A percentile compares a stretch with the other conserved stretches of the same genome.
Evolutionary conservation across 2,797 vertebrate species (phyloP).

Genomic region (Falco columbarius): DNA sequence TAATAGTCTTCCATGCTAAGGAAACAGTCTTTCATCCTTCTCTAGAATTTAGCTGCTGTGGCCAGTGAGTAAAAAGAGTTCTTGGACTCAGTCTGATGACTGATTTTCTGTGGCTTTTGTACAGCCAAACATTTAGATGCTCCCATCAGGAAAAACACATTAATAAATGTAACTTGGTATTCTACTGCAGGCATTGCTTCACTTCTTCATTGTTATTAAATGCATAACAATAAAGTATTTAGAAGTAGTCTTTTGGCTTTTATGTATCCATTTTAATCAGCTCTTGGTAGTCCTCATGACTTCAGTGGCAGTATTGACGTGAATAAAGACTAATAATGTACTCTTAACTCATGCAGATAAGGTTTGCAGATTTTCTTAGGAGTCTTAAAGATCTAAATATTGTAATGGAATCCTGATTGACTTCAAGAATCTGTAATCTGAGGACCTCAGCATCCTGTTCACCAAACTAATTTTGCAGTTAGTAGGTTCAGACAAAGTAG

Average conservation of each 20-base stretch:
- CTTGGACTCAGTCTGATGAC: neutral
- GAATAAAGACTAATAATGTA: neutral
- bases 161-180: neutral
- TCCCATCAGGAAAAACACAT: neutral
- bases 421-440: neutral
- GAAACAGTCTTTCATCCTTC: neutral
- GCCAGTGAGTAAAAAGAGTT: neutral
- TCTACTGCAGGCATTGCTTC: neutral
- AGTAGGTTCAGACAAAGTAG: neutral
- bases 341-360: neutral
- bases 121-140: neutral
- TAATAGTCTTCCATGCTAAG: neutral
- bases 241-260: neutral
- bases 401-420: neutral
- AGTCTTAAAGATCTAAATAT: neutral
- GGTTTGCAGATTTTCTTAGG: neutral
- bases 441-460: neutral
- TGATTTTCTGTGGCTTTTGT: neutral
- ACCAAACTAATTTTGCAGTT: neutral
- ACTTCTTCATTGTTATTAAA: neutral
- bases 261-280: neutral
- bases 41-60: neutral
- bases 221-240: neutral
- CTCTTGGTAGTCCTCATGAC: neutral
- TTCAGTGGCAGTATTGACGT: neutral